Percentiles rank a stretch among this genome's conserved stretches.
phyloP scores from a whole-genome alignment of 2,797 vertebrate species.

The Merluccius polli region DNA sequence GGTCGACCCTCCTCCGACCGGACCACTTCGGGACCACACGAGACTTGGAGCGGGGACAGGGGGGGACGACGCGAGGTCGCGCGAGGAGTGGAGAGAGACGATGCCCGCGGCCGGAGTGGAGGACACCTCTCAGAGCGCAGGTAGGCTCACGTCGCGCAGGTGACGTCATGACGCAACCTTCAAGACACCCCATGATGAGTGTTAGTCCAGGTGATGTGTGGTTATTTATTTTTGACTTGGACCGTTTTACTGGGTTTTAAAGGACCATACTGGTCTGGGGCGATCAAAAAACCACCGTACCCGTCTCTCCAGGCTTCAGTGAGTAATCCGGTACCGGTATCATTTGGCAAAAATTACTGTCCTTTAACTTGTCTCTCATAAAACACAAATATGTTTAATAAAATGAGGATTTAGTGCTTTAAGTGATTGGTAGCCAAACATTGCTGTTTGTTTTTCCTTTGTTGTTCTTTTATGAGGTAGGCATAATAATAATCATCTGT shows the following conservation, averaged over 20 bases:
- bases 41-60: background rate
- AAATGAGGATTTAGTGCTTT: background rate
- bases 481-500: background rate
- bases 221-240: background rate
- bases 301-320: background rate
- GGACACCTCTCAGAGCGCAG: slow-evolving; percentile 24
- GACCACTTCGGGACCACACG: background rate
- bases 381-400: background rate
- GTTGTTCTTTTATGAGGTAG: background rate
- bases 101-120: slow-evolving; percentile 51
- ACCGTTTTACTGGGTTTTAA: background rate
- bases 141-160: slow-evolving; percentile 29
- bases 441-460: background rate
- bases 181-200: background rate
- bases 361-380: background rate
- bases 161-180: slow-evolving; percentile 20
- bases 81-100: slow-evolving; percentile 6
- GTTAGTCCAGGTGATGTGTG: background rate
- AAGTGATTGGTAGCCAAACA: background rate
- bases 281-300: background rate
- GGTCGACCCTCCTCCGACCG: background rate
- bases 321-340: background rate
- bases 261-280: background rate
- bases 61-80: background rate
- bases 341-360: background rate